A percentile compares a stretch with the other conserved stretches of the same genome.
Evolutionary conservation across 2,888 invertebrate species (phyloP).

Genomic region (Litoditis marina): DNA sequence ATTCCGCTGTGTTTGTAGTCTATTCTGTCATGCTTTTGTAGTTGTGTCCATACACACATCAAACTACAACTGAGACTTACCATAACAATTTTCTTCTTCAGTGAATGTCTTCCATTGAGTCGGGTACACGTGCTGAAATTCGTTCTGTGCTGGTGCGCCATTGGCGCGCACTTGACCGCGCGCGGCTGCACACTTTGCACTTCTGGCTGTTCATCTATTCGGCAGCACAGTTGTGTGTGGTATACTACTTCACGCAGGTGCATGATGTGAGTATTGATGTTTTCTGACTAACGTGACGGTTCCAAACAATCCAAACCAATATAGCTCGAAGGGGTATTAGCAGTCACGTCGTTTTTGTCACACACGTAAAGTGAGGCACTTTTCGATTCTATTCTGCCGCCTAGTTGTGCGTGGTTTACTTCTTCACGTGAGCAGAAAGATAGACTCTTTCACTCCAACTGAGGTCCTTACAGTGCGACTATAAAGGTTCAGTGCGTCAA

Average conservation of each 20-base stretch:
- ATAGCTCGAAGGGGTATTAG: too few relatives aligned
- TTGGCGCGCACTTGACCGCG: conserved; percentile 57
- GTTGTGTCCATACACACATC: too few relatives aligned
- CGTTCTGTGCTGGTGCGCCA: conserved; percentile 55
- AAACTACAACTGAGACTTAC: too few relatives aligned
- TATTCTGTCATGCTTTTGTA: too few relatives aligned
- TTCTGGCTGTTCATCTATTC: conserved; percentile 58
- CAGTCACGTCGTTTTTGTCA: too few relatives aligned
- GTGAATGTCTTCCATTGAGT: conserved; percentile 6
- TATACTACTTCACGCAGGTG: conserved; percentile 50
- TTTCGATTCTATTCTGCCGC: conserved; percentile 54
- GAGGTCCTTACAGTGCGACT: too few relatives aligned
- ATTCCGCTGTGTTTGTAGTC: too few relatives aligned
- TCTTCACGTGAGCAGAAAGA: conserved; percentile 41
- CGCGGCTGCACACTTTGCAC: conserved; percentile 57
- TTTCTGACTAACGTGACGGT: too few relatives aligned
- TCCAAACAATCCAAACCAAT: too few relatives aligned
- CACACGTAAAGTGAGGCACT: too few relatives aligned
- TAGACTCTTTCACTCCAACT: conserved; percentile 17
- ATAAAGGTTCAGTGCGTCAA: too few relatives aligned
- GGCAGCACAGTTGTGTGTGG: conserved; percentile 54
- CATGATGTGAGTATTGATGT: conserved; percentile 26
- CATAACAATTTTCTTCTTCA: too few relatives aligned
- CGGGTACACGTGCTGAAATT: conserved; percentile 44
- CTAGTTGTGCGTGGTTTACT: conserved; percentile 56